phyloP scores from a whole-genome alignment of 1,140 invertebrate genomes.

The Homalodisca vitripennis region DNA sequence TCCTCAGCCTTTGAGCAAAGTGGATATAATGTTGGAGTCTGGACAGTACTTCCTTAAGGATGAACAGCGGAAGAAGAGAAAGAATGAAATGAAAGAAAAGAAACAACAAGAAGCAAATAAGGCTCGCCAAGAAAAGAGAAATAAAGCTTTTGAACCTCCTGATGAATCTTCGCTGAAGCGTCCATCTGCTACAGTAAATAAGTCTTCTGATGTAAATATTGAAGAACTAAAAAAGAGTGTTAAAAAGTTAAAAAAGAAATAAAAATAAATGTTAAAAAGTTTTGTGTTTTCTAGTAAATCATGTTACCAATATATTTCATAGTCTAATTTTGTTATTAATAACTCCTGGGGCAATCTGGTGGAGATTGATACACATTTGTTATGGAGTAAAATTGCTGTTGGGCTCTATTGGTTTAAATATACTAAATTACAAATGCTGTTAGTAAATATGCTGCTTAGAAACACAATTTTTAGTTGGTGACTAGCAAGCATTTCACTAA shows the following conservation, averaged over 20 bases:
- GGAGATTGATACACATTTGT: too few species aligned
- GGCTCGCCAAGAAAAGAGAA: conserved; percentile 71
- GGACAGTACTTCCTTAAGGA: conserved; percentile 97
- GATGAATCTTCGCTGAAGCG: conserved; percentile 53
- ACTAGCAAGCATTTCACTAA: too few species aligned
- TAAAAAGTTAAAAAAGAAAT: conserved; percentile 57
- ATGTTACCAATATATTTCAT: too few species aligned
- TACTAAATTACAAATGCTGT: too few species aligned
- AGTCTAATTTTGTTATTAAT: too few species aligned
- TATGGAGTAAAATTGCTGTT: too few species aligned
- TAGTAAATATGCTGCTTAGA: too few species aligned
- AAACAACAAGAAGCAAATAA: conserved; percentile 69
- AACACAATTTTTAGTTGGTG: too few species aligned
- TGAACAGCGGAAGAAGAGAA: conserved; percentile 71
- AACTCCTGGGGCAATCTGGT: too few species aligned
- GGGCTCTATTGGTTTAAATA: too few species aligned
- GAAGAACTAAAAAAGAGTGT: conserved; percentile 70
- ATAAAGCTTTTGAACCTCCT: conserved; percentile 81
- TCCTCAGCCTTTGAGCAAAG: conserved; percentile 85
- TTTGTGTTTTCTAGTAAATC: too few species aligned
- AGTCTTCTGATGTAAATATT: conserved; percentile 55
- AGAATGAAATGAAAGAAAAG: conserved; percentile 67
- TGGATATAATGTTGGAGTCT: conserved; percentile 91
- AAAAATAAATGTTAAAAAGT: too few species aligned
- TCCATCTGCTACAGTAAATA: conserved; percentile 28